Conservation (phyloP, 2,113 vertebrate genomes). For the Ifrita kowaldi region DNA sequence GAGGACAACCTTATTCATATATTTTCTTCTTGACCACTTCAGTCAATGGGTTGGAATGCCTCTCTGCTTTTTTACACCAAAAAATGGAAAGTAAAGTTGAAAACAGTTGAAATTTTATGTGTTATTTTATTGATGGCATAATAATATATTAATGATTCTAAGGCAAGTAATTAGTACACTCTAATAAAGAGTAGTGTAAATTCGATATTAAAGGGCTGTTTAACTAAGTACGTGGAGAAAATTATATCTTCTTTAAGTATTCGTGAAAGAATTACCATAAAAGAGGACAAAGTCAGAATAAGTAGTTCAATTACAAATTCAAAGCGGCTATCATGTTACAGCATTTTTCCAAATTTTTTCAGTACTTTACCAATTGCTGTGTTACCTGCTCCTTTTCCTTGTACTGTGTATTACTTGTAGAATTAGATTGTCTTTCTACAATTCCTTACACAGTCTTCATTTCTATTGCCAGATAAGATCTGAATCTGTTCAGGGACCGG, state of each 20-base stretch:
- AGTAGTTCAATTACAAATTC: neutral
- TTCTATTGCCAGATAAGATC: neutral
- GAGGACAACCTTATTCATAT: neutral
- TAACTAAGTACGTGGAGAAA: neutral
- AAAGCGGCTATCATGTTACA: neutral
- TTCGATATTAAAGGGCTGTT: neutral
- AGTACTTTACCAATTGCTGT: neutral
- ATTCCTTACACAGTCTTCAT: neutral
- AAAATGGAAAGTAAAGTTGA: neutral
- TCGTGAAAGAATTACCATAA: neutral
- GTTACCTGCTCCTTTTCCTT: neutral
- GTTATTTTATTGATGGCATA: neutral
- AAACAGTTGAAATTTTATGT: neutral
- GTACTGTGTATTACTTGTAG: neutral
- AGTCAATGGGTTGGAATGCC: neutral
- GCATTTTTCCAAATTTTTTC: neutral
- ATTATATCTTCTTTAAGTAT: neutral
- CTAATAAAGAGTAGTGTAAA: neutral
- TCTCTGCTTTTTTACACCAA: neutral
- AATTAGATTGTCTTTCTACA: neutral
- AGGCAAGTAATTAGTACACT: neutral
- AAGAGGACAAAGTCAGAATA: neutral
- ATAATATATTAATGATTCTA: neutral
- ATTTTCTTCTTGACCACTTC: neutral
- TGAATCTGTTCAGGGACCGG: accelerated